Evolutionary conservation across 2,888 invertebrate genomes (phyloP), one percentile per base, ranked within the genome.

Genomic region (Torymus tubicola): DNA sequence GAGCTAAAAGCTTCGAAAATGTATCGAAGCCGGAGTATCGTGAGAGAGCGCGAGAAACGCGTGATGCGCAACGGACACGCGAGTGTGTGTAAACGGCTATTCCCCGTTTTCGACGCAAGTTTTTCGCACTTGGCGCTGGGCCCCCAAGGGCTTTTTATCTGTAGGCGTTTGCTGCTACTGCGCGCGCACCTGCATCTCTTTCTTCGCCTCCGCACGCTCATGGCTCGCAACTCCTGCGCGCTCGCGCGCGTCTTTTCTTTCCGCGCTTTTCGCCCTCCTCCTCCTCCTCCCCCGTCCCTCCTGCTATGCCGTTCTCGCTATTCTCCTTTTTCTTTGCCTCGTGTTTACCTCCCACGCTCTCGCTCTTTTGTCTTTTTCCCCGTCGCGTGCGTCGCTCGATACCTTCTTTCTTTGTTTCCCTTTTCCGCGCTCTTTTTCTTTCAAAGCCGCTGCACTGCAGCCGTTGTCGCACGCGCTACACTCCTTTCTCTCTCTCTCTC

Each of bases 1-100:
- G 21, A 65, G 73, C 64, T 52, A 67, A 67, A 74, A 74, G 74
- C 58, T 58, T 12, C 50, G 58, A 67, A 74, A 50, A n/a, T n/a
- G n/a, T n/a, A n/a, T n/a, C n/a, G n/a, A n/a, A n/a, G n/a, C n/a
- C n/a, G n/a, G n/a, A n/a, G n/a, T n/a, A n/a, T n/a, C n/a, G n/a
- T n/a, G n/a, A 55, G 42, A 18, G n/a, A 31, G n/a, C 42, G 57
- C 31, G 52, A 67, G 58, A 31, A 52, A 74, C 60, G 67, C 65
- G 65, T 64, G 74, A n/a, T n/a, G n/a, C n/a, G n/a, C 21, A 18
- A 10, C 50, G 58, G 67, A 57, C 67, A 74, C 65, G 50, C 58
- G n/a, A 50, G 50, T 16, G 57, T 8, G 31, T 0, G 31, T 8
- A n/a, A n/a, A n/a, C n/a, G n/a, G n/a, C n/a, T n/a, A n/a, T n/a